A percentile compares a stretch with the other conserved stretches of the same genome.
Conservation (phyloP, 2,888 invertebrate genomes). For the Congeria kusceri region DNA sequence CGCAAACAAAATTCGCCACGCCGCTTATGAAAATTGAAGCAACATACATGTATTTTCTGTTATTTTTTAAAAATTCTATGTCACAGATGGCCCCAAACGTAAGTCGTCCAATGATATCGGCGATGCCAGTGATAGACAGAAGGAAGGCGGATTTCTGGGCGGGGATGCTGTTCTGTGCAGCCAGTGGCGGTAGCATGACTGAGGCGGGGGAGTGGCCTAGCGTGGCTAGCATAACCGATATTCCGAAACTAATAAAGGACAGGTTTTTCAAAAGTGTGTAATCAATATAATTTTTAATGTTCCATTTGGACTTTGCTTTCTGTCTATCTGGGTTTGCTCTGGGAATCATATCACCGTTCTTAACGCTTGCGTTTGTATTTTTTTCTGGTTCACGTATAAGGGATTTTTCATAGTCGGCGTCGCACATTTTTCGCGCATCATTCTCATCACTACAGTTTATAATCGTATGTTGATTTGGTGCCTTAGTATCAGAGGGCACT, state of each 20-base stretch:
- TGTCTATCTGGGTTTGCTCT: neutral
- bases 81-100: slow-evolving; percentile 70
- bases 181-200: slow-evolving; percentile 33
- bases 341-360: neutral
- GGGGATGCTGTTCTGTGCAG: slow-evolving; percentile 46
- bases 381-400: neutral
- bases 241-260: slow-evolving; percentile 58
- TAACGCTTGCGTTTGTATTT: neutral
- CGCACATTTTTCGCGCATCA: neutral
- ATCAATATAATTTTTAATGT: slow-evolving; percentile 47
- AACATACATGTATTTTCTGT: slow-evolving; percentile 39
- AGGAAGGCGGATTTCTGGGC: slow-evolving; percentile 58
- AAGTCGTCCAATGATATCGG: slow-evolving; percentile 67
- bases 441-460: neutral
- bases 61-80: slow-evolving; percentile 45
- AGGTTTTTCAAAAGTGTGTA: slow-evolving; percentile 62
- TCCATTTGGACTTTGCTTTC: neutral
- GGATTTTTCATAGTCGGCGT: neutral
- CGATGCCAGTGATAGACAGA: slow-evolving; percentile 66
- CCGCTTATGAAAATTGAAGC: slow-evolving; percentile 37
- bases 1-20: slow-evolving; percentile 23
- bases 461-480: neutral
- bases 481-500: slow-evolving; percentile 8
- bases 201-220: slow-evolving; percentile 54
- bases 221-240: slow-evolving; percentile 54